Percentiles rank a stretch among this genome's conserved stretches.
Evolutionary conservation across 2,888 invertebrate genomes (phyloP).

Genomic region (Phragmatobia fuliginosa): DNA sequence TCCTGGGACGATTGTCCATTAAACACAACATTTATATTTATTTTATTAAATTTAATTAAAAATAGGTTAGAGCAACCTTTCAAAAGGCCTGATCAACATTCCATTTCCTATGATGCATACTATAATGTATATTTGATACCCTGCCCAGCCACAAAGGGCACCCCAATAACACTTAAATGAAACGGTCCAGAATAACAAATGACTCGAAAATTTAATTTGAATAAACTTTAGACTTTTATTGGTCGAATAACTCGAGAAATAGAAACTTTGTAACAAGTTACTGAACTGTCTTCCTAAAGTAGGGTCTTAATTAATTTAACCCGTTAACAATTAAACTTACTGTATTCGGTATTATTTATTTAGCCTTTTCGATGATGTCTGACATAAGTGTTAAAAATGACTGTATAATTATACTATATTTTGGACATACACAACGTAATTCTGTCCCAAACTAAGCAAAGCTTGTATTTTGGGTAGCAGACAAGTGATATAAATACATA

Average conservation of each 20-base stretch:
- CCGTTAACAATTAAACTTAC: constrained; percentile 53
- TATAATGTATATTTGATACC: constrained; percentile 6
- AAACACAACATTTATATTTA: too few relatives aligned
- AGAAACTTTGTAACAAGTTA: constrained; percentile 46
- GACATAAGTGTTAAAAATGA: background rate
- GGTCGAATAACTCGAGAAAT: constrained; percentile 47
- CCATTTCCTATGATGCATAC: constrained; percentile 6
- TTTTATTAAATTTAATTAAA: background rate
- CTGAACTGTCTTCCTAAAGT: constrained; percentile 44
- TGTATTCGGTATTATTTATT: constrained; percentile 31
- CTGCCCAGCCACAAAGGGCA: constrained; percentile 18
- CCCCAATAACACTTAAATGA: constrained; percentile 24
- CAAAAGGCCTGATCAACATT: background rate
- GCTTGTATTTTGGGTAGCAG: too few relatives aligned
- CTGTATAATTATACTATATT: too few relatives aligned
- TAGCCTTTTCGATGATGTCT: background rate
- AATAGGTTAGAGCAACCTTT: background rate
- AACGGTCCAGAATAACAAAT: constrained; percentile 31
- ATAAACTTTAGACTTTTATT: constrained; percentile 48
- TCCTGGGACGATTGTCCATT: too few relatives aligned
- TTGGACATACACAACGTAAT: too few relatives aligned
- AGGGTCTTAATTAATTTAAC: constrained; percentile 58
- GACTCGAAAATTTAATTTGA: constrained; percentile 49
- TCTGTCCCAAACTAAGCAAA: too few relatives aligned
- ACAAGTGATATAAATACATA: too few relatives aligned